Base-by-base conservation (phyloP, 2,797 vertebrate species). In the Ctenopoma multispine region DNA sequence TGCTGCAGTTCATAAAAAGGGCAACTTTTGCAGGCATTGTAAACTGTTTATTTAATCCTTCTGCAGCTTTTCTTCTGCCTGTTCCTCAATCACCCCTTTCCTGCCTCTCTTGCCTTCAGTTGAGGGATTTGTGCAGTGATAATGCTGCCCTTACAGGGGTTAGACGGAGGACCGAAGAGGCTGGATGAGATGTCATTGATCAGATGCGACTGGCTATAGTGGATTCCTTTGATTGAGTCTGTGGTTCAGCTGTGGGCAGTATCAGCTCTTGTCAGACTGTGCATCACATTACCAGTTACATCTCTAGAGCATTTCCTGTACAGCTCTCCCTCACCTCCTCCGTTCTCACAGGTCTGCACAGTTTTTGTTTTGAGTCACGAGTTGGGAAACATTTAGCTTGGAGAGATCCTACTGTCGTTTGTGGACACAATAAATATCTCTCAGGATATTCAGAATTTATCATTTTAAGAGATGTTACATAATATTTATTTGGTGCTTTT, bases 131-230 rank as follows among this genome's bases (percentile, higher is more conserved):
- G 63, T 41, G 60, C 18, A 24, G 20, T 1, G 50, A 59, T 63
- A 65, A 75, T 4, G n/a, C 10, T 36, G 63, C 51, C 76, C 72
- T 63, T 38, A 36, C 44, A 65, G 41, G 24, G 41, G 57, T 75
- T 61, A 79, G 57, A 65, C 23, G 38, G 8, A 73, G 62, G 44
- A 68, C 50, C 23, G 70, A 63, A 69, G 14, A n/a, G 53, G 58
- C 15, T 68, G 70, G 64, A 73, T 75, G 69, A 75, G 55, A 76
- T 78, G 72, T 72, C 66, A 82, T 51, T 78, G 77, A 90, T 85
- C 66, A 74, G 43, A 70, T 49, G 72, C 1, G 40, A 59, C 51
- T 21, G 69, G 53, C 44, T 49, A 15, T 10, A 21, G 34, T 63
- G 17, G 69, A 53, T 36, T 63, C 46, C 72, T 82, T 63, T 81